Percentiles rank a stretch among this genome's conserved stretches.
Evolutionary conservation across 2,797 vertebrate species (phyloP).

Genomic region (Numenius phaeopus): DNA sequence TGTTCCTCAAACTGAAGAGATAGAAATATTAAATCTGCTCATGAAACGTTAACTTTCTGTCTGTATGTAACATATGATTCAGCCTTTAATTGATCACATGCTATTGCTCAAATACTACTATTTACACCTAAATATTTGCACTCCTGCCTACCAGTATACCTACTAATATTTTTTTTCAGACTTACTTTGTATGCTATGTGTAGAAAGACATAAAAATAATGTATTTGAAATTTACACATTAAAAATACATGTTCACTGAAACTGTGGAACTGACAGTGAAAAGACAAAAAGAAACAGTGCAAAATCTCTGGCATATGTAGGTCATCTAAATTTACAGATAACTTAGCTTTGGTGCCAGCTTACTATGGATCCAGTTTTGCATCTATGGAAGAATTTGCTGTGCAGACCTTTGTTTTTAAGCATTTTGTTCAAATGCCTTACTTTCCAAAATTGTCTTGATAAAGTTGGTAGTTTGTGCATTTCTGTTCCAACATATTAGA

Average conservation of each 20-base stretch:
- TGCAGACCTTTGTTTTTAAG: neutral
- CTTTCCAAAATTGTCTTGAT: neutral
- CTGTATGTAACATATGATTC: accelerated
- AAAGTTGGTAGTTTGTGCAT: neutral
- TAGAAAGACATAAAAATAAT: slow-evolving; percentile 39
- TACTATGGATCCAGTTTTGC: neutral
- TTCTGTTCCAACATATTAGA: neutral
- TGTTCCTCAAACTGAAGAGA: neutral
- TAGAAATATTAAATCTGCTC: slow-evolving; percentile 28
- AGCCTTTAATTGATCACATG: neutral
- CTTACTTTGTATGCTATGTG: neutral
- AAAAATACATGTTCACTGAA: slow-evolving; percentile 54
- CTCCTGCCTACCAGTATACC: neutral
- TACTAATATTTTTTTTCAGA: neutral
- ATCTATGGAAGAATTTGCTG: neutral
- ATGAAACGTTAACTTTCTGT: neutral
- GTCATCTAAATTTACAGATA: slow-evolving; percentile 60
- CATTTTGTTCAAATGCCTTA: neutral
- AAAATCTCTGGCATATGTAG: slow-evolving; percentile 63
- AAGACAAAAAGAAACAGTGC: slow-evolving; percentile 50
- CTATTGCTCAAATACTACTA: neutral
- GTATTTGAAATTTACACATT: slow-evolving; percentile 55
- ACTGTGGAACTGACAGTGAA: slow-evolving; percentile 19
- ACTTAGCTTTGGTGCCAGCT: slow-evolving; percentile 20
- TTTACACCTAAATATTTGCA: neutral